A percentile compares a stretch with the other conserved stretches of the same genome.
Evolutionary conservation across 2,888 invertebrate species (phyloP).

Genomic region (Cremastinae sp.): DNA sequence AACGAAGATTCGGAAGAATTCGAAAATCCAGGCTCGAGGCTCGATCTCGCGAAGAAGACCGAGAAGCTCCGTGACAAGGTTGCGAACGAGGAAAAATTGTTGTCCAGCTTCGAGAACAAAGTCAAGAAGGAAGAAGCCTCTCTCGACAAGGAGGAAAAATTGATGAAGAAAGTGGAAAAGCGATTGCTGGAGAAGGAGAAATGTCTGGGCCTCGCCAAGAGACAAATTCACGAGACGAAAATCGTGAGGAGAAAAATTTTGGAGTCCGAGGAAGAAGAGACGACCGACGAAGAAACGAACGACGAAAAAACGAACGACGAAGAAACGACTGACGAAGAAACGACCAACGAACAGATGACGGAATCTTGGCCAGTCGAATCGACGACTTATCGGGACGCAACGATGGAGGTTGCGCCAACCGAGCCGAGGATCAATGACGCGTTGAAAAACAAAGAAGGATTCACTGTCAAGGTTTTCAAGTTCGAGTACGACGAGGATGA

Average conservation of each 20-base stretch:
- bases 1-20: constrained; percentile 16
- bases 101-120: constrained; percentile 26
- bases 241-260: constrained; percentile 51
- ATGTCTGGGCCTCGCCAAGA: background rate
- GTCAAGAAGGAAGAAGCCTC: constrained; percentile 42
- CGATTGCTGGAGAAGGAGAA: constrained; percentile 15
- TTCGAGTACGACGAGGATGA: constrained; percentile 64
- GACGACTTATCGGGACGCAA: constrained; percentile 32
- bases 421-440: constrained; percentile 17
- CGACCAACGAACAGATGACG: background rate
- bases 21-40: constrained; percentile 24
- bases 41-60: constrained; percentile 20
- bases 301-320: too few relatives aligned
- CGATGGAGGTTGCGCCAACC: constrained; percentile 22
- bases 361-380: constrained; percentile 51
- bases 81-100: constrained; percentile 26
- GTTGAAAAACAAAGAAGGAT: constrained; percentile 44
- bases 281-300: too few relatives aligned
- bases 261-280: constrained; percentile 25
- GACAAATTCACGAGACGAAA: background rate
- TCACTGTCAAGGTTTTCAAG: constrained; percentile 65
- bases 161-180: constrained; percentile 24
- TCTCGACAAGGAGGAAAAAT: too few relatives aligned
- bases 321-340: too few relatives aligned
- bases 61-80: constrained; percentile 26